Base-by-base conservation (phyloP, 2,113 vertebrate species). In the Sclerurus mexicanus region DNA sequence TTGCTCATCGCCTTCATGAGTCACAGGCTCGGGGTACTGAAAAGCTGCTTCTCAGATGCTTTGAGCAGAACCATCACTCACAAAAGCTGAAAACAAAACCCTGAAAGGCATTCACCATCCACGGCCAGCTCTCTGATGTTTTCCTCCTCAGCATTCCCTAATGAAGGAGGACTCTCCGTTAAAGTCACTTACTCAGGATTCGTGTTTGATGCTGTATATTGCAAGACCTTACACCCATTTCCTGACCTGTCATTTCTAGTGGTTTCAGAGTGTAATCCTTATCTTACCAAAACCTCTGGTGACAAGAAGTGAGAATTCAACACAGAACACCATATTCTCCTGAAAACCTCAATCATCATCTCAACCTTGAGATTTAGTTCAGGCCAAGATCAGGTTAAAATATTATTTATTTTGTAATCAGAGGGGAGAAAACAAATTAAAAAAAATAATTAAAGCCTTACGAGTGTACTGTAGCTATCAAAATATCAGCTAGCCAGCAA, bases 1-100 rank as follows among this genome's bases (percentile, higher is more conserved):
- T 89, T 95, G 89, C 96, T 95, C 94, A 96, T 84, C 71, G 5
- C 46, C 19, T 86, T 88, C 52, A 28, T 95, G 77, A 97, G 85
- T 94, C 85, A 95, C 30, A 40, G 27, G 21, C 58, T 10, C 30
- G 30, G 42, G 81, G 64, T 60, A 53, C 73, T 49, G 63, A 90
- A 95, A 89, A 94, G 86, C 72, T 55, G 42, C 56, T 95, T 40
- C 72, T 75, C 46, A 78, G 66, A 84, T 46, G 72, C 56, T 90
- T 92, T 12, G 2, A 87, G 74, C 63, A 82, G 94, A 90, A 40
- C 49, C 62, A 71, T 30, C 60, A 17, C 63, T 75, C 17, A 74
- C 13, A 83, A 60, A 80, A 49, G 39, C 15, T 50, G 44, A 80
- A 81, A 88, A 79, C n/a, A 94, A 90, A 90, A 50, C 33, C 55